phyloP scores from a whole-genome alignment of 1,140 invertebrate species.

The Arctopsyche grandis region DNA sequence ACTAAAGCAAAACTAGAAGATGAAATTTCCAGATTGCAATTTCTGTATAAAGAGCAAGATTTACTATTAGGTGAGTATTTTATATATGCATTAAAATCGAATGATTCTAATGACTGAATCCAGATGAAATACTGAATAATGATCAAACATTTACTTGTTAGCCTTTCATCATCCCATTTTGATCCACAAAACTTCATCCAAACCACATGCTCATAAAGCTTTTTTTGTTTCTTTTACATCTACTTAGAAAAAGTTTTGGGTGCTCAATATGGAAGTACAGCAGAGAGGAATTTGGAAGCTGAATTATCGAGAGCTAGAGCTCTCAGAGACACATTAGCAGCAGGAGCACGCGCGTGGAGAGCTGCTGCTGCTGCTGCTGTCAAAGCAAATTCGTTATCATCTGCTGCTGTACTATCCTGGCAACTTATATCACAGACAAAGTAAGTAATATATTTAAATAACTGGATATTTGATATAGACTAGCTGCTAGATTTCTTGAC shows the following conservation, averaged over 20 bases:
- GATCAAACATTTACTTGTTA: neutral
- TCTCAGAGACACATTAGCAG: conserved; percentile 49
- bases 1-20: conserved; percentile 31
- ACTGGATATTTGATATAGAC: neutral
- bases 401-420: conserved; percentile 48
- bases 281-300: conserved; percentile 47
- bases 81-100: no score
- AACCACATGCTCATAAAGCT: no score
- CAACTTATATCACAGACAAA: conserved; percentile 48
- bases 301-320: conserved; percentile 41
- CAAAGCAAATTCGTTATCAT: conserved; percentile 41
- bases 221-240: no score
- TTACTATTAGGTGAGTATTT: conserved; percentile 40
- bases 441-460: conserved; percentile 16
- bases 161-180: no score
- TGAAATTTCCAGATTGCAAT: conserved; percentile 41
- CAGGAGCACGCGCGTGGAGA: conserved; percentile 42
- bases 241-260: conserved; percentile 48
- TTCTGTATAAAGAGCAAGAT: conserved; percentile 48
- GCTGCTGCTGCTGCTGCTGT: conserved; percentile 34
- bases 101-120: neutral
- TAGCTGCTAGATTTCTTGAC: neutral
- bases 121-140: neutral
- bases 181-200: no score
- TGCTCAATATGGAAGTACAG: conserved; percentile 44